phyloP scores from a whole-genome alignment of 2,113 vertebrate genomes.

The Cebidichthys violaceus region DNA sequence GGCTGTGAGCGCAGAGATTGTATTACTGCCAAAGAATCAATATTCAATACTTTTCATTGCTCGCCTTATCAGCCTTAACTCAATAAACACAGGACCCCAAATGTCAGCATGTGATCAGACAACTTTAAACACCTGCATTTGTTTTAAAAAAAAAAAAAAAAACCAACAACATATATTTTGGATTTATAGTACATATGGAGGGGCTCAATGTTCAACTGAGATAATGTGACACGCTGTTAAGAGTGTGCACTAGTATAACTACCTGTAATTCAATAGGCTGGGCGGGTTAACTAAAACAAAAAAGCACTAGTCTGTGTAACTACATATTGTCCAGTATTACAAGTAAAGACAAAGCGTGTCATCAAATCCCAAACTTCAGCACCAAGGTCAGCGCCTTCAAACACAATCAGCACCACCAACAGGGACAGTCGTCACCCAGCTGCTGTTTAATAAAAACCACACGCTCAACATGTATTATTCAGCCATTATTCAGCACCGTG shows the following conservation, averaged over 20 bases:
- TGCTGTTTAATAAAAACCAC: not conserved
- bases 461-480: not conserved
- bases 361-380: slow-evolving; percentile 57
- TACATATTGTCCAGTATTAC: not conserved
- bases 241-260: not conserved
- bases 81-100: not conserved
- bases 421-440: not conserved
- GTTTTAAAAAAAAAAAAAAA: not conserved
- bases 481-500: not conserved
- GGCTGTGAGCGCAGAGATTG: slow-evolving; percentile 21
- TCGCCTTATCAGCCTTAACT: not conserved
- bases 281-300: not conserved
- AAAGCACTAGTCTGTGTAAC: not conserved
- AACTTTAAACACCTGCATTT: not conserved
- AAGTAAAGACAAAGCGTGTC: not conserved
- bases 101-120: not conserved
- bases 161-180: not conserved
- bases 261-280: not conserved
- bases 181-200: not conserved
- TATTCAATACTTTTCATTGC: not conserved
- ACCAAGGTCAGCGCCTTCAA: slow-evolving; percentile 71
- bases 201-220: not conserved
- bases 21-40: slow-evolving; percentile 8
- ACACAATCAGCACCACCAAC: slow-evolving; percentile 1
- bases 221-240: not conserved